Evolutionary conservation across 2,888 invertebrate species (phyloP), one percentile per base, ranked within the genome.

Genomic region (Drosophila longiperda): DNA sequence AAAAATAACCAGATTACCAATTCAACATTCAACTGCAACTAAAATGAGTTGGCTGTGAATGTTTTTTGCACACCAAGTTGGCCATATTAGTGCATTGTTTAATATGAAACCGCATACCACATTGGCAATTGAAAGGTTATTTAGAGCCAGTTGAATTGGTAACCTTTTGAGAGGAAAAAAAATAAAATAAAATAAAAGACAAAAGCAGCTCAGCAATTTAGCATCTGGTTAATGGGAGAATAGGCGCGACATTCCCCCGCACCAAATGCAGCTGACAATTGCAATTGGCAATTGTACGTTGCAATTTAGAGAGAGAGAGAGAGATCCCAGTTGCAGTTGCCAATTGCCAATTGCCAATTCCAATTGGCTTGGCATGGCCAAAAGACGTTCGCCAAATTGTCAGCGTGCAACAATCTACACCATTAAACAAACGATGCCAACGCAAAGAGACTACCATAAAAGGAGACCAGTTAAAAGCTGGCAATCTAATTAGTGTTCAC

Each of bases 321-420:
- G 32, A 52, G 32, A 40, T n/a, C 49, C 29, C 26, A 29, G 26
- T 52, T 52, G 17, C 29, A 53, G 57, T 62, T 59, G 52, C 42
- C 64, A 53, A 34, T 50, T 59, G 57, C 38, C 55, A 53, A 55
- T 42, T 75, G 52, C 42, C 64, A 65, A 65, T 61, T 59, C 55
- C 77, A 70, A 80, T 80, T 81, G 82, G 60, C 77, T 53, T 54
- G 81, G 63, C 72, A 54, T 67, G 63, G 73, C 82, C 78, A 78
- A 79, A 83, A 78, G 80, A 66, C 59, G 59, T 64, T 62, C 75
- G 67, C 85, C 78, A 83, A 85, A 85, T 90, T 89, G 90, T 89
- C 85, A 89, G 90, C 90, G 90, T 85, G 85, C 85, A 89, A 90
- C 85, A 85, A 85, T 85, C 85, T 90, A 78, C 85, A 83, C 90